Conservation (phyloP, 2,797 vertebrate genomes). For the Ctenopoma kingsleyae region DNA sequence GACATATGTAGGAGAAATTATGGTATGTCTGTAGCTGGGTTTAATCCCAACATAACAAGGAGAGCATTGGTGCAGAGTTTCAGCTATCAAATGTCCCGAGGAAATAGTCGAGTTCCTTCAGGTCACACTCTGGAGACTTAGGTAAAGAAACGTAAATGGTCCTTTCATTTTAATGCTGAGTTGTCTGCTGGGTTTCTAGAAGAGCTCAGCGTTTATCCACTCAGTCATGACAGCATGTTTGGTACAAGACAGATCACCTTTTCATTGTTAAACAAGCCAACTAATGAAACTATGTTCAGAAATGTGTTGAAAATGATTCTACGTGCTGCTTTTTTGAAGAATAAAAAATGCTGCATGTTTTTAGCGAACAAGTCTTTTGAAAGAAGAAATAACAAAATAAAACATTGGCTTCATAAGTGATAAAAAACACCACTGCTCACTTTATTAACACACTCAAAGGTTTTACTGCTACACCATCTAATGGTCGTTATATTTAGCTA, state of each 20-base stretch:
- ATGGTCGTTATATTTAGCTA: too few relatives aligned
- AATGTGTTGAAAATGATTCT: not conserved
- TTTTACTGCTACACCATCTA: too few relatives aligned
- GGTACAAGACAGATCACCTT: conserved; percentile 5
- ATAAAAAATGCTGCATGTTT: too few relatives aligned
- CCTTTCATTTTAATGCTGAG: conserved; percentile 52
- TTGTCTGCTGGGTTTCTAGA: conserved; percentile 43
- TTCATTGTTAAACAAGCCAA: not conserved
- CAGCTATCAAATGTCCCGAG: conserved; percentile 49
- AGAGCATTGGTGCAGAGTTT: conserved; percentile 58
- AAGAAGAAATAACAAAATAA: too few relatives aligned
- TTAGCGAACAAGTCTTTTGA: too few relatives aligned
- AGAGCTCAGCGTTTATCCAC: conserved; percentile 40
- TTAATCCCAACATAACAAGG: conserved; percentile 72
- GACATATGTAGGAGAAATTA: conserved; percentile 83
- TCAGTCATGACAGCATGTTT: conserved; percentile 24
- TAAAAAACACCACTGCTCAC: not conserved
- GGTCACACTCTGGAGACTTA: conserved; percentile 51
- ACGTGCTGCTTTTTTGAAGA: too few relatives aligned
- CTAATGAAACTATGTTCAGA: not conserved
- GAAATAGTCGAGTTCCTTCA: conserved; percentile 45
- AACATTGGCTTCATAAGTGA: not conserved
- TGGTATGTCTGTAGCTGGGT: conserved; percentile 71
- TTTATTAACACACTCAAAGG: not conserved
- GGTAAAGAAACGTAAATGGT: conserved; percentile 51